A percentile compares a stretch with the other conserved stretches of the same genome.
Evolutionary conservation across 37 sponge, comb jelly and placozoan species (phyloP).

Genomic region (Mnemiopsis leidyi): DNA sequence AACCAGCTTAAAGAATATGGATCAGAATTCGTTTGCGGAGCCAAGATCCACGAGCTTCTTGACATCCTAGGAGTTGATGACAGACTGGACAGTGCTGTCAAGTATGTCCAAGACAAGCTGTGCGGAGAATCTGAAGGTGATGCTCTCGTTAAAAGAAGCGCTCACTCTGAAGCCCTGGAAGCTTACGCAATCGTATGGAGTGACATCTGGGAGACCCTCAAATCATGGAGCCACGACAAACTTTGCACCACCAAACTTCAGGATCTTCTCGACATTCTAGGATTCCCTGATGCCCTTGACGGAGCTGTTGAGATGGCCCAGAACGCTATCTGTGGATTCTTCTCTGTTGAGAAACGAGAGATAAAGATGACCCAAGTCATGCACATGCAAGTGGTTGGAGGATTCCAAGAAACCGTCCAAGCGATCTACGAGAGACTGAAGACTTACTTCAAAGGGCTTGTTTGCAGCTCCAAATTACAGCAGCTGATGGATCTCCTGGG

Average conservation of each 20-base stretch:
- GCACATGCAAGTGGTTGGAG: not conserved
- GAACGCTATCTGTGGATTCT: not conserved
- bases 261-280: not conserved
- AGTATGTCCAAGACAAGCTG: not conserved
- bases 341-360: not conserved
- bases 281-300: not conserved
- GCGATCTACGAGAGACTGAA: not conserved
- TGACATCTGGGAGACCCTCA: slow-evolving; percentile 10
- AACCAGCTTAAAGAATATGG: not conserved
- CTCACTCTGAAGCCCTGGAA: not conserved
- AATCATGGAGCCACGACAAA: not conserved
- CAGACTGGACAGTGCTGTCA: not conserved
- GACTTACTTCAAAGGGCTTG: not conserved
- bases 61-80: not conserved
- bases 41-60: not conserved
- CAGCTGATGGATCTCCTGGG: not conserved
- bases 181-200: not conserved
- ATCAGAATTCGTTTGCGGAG: not conserved
- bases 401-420: not conserved
- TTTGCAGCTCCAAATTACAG: not conserved
- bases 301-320: slow-evolving; percentile 17
- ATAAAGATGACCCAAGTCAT: not conserved
- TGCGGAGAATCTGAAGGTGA: not conserved
- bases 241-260: not conserved
- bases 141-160: not conserved